phyloP scores from a whole-genome alignment of 2,797 vertebrate species.

The Garrulus glandarius region DNA sequence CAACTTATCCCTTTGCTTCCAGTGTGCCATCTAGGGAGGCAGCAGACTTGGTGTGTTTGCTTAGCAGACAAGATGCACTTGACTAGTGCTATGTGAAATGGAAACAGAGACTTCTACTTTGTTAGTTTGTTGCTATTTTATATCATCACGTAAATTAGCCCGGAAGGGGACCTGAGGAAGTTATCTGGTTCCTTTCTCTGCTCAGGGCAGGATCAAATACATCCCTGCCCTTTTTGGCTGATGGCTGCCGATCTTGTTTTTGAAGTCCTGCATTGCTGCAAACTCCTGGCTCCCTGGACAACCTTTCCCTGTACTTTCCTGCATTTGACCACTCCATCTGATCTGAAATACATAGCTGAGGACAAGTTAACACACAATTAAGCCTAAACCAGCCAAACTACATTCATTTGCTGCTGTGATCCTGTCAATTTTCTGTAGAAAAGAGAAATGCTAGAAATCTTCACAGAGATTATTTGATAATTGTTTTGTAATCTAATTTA shows the following conservation, averaged over 20 bases:
- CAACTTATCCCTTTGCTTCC: neutral
- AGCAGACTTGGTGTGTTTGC: constrained; percentile 22
- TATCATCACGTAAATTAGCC: neutral
- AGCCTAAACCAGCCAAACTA: neutral
- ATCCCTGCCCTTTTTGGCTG: neutral
- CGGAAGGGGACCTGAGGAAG: neutral
- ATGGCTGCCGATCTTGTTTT: neutral
- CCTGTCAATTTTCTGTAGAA: neutral
- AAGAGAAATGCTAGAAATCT: neutral
- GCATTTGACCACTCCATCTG: neutral
- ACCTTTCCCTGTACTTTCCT: neutral
- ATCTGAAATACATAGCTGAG: neutral
- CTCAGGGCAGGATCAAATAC: neutral
- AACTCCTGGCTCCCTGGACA: neutral
- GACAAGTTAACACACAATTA: neutral
- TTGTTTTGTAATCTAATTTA: neutral
- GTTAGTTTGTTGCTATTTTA: neutral
- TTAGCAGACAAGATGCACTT: neutral
- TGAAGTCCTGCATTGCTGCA: neutral
- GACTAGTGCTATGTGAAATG: neutral
- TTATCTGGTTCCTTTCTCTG: neutral
- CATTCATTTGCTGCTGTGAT: neutral
- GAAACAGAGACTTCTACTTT: neutral
- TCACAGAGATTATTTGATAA: neutral
- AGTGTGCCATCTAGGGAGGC: neutral